phyloP scores from a whole-genome alignment of 2,888 invertebrate genomes.

The Polydrusus cervinus region DNA sequence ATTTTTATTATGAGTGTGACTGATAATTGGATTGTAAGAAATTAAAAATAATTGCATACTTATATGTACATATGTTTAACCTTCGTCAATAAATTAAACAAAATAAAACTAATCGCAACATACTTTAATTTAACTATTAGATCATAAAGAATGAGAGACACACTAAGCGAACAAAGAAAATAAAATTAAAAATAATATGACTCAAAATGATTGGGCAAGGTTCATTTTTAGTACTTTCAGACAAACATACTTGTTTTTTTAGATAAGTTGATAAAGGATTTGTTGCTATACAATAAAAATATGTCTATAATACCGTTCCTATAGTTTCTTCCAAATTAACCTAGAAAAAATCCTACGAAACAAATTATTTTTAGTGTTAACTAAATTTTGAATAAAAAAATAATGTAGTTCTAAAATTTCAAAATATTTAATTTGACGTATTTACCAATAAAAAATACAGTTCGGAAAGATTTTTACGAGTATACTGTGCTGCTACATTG shows the following conservation, averaged over 20 bases:
- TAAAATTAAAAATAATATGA: slow-evolving; percentile 26
- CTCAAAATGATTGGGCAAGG: slow-evolving; percentile 27
- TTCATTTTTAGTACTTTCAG: slow-evolving; percentile 32
- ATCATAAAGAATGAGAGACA: slow-evolving; percentile 20
- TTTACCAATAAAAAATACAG: too few relatives aligned
- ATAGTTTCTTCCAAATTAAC: background rate
- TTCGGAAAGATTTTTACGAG: too few relatives aligned
- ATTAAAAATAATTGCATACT: background rate
- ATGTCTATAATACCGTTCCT: background rate
- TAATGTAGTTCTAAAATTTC: too few relatives aligned
- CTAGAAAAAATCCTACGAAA: too few relatives aligned
- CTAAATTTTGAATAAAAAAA: too few relatives aligned
- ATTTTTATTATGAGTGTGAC: too few relatives aligned
- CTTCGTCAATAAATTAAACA: too few relatives aligned
- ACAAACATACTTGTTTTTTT: slow-evolving; percentile 36
- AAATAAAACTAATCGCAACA: slow-evolving; percentile 12
- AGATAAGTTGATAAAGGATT: slow-evolving; percentile 38
- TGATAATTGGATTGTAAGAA: too few relatives aligned
- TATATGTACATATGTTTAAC: too few relatives aligned
- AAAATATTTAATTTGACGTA: too few relatives aligned
- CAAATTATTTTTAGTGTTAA: too few relatives aligned
- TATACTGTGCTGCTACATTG: too few relatives aligned
- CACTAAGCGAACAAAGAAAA: slow-evolving; percentile 32
- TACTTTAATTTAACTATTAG: slow-evolving; percentile 14
- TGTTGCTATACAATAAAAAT: slow-evolving; percentile 16